Evolutionary conservation across 2,888 invertebrate species (phyloP), one percentile per base, ranked within the genome.

Genomic region (Andrena chrysosceles): DNA sequence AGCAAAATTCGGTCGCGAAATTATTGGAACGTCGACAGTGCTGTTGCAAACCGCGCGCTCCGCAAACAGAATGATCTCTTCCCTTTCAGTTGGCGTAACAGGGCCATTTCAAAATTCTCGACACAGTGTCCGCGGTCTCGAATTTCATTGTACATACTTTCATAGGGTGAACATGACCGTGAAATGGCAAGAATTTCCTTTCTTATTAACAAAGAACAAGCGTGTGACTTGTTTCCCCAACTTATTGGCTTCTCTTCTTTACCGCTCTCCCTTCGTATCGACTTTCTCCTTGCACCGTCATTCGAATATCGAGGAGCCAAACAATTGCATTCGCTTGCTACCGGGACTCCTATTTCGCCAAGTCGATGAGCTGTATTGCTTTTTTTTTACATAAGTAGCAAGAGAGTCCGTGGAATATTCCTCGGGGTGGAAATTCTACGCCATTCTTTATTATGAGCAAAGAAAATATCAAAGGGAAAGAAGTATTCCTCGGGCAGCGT

Each of bases 251-350:
- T 48, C n/a, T 26, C 23, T 23, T n/a, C 10, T 31, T 42, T 31
- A 10, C 16, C 29, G 20, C 29, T 35, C 33, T 20, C 35, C 42
- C 33, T 10, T 20, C 16, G 42, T 29, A 42, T 74, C 70, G 56
- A n/a, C 52, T 68, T 56, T 23, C 29, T 16, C n/a, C 16, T 48
- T 13, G 54, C 42, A 72, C 71, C 60, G 63, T 23, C 33, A 29
- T 83, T 71, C 54, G 68, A 78, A 78, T 77, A 77, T 74, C 77
- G 16, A 49, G 69, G 3, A 66, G n/a, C 20, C 20, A 62, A 70
- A 69, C 52, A 66, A 77, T 82, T 54, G 29, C 56, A n/a, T 62
- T 70, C 20, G 8, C 13, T 42, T n/a, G 4, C 26, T 23, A 23
- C 16, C 48, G 35, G 26, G 33, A 49, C 63, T 74, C 31, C 54